Base-by-base conservation (phyloP, 1,140 invertebrate species). In the Drosophila simulans region DNA sequence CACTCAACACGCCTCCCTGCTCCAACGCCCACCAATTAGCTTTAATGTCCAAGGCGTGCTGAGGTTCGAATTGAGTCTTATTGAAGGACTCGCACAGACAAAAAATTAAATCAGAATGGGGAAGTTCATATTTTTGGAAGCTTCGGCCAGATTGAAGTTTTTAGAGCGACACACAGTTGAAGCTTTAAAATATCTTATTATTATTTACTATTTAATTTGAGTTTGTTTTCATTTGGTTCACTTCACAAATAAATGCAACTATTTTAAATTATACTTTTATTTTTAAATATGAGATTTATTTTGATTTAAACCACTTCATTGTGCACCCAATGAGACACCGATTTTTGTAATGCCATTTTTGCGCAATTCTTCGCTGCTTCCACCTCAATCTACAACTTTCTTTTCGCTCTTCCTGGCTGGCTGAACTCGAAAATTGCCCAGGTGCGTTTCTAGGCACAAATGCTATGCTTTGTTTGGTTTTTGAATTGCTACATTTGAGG, bases 351-450 rank as follows among this genome's bases (percentile, higher is more conserved):
- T 13, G 63, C 52, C 60, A 59, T 65, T 77, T 85, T 79, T 78
- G 71, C 65, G 79, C 79, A 79, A 88, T 82, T 59, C 56, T 75
- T 37, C 27, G 52, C 12, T 59, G 45, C 49, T 43, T 60, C 27
- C 53, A 66, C 59, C 70, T 54, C 64, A 85, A 88, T 52, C 43
- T 54, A 53, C 64, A 85, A 88, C 83, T 86, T 85, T 85, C 81
- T 73, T 80, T 74, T 56, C 58, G 7, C 20, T 42, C 56, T 78
- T 82, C 65, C 72, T 79, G 83, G 59, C 75, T 88, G 79, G 75
- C 46, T 86, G 79, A 76, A 75, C 84, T 80, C 55, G 43, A 63
- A 81, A 72, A 70, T 68, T 58, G 43, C 42, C 58, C 57, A 46
- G 7, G 27, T 54, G 31, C 65, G 55, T 77, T 65, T 63, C 40